These are phyloP conservation scores for Gracilinanus agilis DNA, from an alignment of 2,113 vertebrate species.

Conservation along the genomic window DNA sequence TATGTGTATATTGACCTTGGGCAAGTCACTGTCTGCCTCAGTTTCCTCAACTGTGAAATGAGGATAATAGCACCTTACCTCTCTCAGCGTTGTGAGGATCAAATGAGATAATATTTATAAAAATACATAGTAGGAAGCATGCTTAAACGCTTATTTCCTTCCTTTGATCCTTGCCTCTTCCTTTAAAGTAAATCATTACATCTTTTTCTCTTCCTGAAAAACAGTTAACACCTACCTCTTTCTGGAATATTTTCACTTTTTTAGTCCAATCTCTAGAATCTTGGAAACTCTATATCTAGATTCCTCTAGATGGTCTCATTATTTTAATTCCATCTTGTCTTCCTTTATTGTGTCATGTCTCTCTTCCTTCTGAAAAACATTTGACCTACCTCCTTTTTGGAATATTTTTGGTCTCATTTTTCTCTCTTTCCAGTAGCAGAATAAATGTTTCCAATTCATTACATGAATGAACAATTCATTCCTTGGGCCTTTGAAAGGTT, in stretches of 20 bases:
- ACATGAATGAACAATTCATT: conserved; percentile 23
- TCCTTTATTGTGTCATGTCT: conserved; percentile 38
- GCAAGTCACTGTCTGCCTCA: neutral
- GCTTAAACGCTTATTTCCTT: neutral
- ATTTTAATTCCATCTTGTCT: neutral
- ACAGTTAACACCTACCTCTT: neutral
- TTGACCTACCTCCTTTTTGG: conserved; percentile 29
- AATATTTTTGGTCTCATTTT: conserved; percentile 46
- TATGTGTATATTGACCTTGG: neutral
- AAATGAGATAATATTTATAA: neutral
- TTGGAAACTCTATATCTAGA: neutral
- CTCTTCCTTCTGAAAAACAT: conserved; percentile 35
- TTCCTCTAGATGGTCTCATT: neutral
- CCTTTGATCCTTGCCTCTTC: neutral
- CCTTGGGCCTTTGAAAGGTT: conserved; percentile 40
- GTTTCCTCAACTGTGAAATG: neutral
- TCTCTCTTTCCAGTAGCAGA: conserved; percentile 49
- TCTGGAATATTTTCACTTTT: neutral
- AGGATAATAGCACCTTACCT: neutral
- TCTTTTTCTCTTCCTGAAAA: neutral
- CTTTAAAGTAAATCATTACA: neutral
- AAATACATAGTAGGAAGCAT: neutral
- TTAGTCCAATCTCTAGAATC: neutral
- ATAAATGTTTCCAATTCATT: conserved; percentile 24
- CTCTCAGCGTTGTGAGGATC: neutral